These are phyloP conservation scores for Actenoides hombroni DNA, from an alignment of 2,113 vertebrate genomes.

Conservation along the genomic window DNA sequence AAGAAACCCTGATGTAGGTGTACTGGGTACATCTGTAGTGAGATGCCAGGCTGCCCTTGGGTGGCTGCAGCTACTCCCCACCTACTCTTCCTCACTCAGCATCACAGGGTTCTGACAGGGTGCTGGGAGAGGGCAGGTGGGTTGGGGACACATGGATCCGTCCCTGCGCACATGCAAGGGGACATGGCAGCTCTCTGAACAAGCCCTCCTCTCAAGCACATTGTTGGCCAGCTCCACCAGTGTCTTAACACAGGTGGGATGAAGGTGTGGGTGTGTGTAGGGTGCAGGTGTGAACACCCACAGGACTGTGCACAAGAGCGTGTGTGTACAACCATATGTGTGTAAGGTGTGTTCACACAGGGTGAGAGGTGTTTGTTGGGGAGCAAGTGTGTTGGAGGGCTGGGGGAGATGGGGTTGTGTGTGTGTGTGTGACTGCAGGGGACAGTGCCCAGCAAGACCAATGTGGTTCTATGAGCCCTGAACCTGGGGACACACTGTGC, in stretches of 20 bases:
- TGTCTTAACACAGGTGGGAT: fast-evolving
- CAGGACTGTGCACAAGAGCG: not conserved
- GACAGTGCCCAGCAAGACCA: not conserved
- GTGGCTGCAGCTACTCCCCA: not conserved
- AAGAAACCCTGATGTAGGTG: not conserved
- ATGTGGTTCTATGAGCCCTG: not conserved
- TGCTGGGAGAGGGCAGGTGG: not conserved
- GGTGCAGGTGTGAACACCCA: fast-evolving
- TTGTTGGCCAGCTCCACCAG: not conserved
- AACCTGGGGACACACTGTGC: fast-evolving
- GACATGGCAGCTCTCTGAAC: not conserved
- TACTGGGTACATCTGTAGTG: not conserved
- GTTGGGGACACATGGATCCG: fast-evolving
- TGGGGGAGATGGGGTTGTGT: fast-evolving
- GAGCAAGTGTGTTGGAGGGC: fast-evolving
- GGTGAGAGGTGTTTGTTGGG: not conserved
- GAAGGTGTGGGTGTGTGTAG: not conserved
- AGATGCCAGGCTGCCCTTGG: not conserved
- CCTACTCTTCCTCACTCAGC: fast-evolving
- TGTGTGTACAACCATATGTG: not conserved
- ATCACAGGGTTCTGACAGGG: not conserved
- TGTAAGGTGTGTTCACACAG: fast-evolving
- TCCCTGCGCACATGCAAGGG: fast-evolving
- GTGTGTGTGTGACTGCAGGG: no score
- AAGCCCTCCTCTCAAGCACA: fast-evolving